Percentiles rank a stretch among this genome's conserved stretches.
These are phyloP conservation scores for Siderastrea radians DNA, from an alignment of 92 coral and sea anemone species.

Conservation along the genomic window DNA sequence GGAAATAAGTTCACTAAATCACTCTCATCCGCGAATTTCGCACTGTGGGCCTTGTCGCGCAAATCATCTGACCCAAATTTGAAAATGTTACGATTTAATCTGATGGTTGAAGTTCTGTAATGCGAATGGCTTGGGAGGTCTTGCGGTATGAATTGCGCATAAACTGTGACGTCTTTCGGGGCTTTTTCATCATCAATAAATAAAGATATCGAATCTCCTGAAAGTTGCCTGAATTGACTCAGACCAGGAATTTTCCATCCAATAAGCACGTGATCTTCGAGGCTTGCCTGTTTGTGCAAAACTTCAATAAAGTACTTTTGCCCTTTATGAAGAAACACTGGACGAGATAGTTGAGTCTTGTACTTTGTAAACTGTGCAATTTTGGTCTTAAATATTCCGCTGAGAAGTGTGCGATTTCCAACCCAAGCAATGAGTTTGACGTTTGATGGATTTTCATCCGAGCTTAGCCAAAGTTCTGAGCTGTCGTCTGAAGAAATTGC, in stretches of 20 bases:
- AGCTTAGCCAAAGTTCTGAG: slow-evolving; percentile 97
- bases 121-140: slow-evolving; percentile 87
- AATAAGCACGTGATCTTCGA: slow-evolving; percentile 84
- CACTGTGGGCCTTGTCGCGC: slow-evolving; percentile 51
- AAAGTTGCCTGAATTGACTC: slow-evolving; percentile 78
- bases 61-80: slow-evolving; percentile 72
- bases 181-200: slow-evolving; percentile 74
- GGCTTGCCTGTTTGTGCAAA: slow-evolving; percentile 89
- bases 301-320: slow-evolving; percentile 92
- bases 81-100: slow-evolving; percentile 55
- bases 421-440: slow-evolving; percentile 90
- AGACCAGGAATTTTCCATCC: slow-evolving; percentile 95
- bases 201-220: slow-evolving; percentile 86
- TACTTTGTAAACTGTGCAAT: slow-evolving; percentile 91
- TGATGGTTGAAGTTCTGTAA: slow-evolving; percentile 56
- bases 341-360: slow-evolving; percentile 80
- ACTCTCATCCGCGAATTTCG: slow-evolving; percentile 43
- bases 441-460: slow-evolving; percentile 80
- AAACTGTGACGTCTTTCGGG: slow-evolving; percentile 83
- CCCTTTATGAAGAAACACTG: slow-evolving; percentile 77
- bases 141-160: slow-evolving; percentile 85
- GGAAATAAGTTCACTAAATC: slow-evolving; percentile 63
- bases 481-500: slow-evolving; percentile 96
- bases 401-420: slow-evolving; percentile 84
- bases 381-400: slow-evolving; percentile 62